Conservation (phyloP, 2,113 vertebrate genomes). For the Protomyctophum bolini region DNA sequence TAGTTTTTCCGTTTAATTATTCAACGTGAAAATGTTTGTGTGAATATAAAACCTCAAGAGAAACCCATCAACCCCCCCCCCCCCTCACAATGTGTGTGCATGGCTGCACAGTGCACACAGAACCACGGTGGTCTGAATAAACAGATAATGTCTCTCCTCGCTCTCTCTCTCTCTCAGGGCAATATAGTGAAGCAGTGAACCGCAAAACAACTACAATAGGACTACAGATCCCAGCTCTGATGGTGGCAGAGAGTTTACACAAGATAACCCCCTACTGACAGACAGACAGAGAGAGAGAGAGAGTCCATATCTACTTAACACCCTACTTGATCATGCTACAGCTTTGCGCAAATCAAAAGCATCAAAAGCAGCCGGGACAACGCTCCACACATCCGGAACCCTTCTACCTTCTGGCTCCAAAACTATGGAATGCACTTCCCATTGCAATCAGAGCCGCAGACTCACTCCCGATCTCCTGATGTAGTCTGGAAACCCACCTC, state of each 20-base stretch:
- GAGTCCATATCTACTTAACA: not conserved
- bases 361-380: too few species aligned
- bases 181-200: not conserved
- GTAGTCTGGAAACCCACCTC: too few species aligned
- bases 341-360: too few species aligned
- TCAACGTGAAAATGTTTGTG: too few species aligned
- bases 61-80: not conserved
- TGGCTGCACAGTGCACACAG: not conserved
- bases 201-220: conserved; percentile 28
- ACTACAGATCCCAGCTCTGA: conserved; percentile 48
- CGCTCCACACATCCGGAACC: too few species aligned
- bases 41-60: too few species aligned
- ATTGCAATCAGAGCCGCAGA: too few species aligned
- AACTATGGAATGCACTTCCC: too few species aligned
- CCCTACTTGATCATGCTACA: too few species aligned
- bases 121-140: not conserved
- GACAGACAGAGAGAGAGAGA: not conserved
- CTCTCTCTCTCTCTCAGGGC: conserved; percentile 21
- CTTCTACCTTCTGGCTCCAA: too few species aligned
- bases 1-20: too few species aligned
- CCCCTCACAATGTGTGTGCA: conserved; percentile 1
- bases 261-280: not conserved
- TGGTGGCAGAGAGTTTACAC: conserved; percentile 16
- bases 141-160: conserved; percentile 1
- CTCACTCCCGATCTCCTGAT: too few species aligned